Base-by-base conservation (phyloP, 2,888 invertebrate species). In the Eupithecia abbreviata region DNA sequence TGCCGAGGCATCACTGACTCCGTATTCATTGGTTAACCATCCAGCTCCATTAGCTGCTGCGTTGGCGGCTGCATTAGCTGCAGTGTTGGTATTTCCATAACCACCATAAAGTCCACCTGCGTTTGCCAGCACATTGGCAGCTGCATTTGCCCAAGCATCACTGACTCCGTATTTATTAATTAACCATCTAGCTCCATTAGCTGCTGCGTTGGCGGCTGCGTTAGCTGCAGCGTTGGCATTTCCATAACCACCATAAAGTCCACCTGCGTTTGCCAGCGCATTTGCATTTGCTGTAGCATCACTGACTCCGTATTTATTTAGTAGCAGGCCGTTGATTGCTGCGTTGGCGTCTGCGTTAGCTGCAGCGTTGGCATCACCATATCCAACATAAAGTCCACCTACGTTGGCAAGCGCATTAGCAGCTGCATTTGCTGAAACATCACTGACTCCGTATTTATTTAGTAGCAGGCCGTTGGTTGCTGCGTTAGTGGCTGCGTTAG, bases 271-370 rank as follows among this genome's bases (percentile, higher is more conserved):
- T 13, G 66, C 66, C 4, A 66, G 41, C 0, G 66, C 66, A 15
- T 42, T 66, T 4, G 42, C 66, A 15, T 42, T 58, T 4, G 68
- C 68, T 0, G 47, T 7, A 0, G 68, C 18, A 10, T 68, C 45
- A 45, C 18, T 47, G 5, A 51, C 51, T n/a, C 65, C 70, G 15
- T 55, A 12, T 58, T 3, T 18, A 58, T 58, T 58, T 58, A 58
- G 0, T 9, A 58, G 18, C 18, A 30, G 42, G 12, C 30, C 65
- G 66, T 65, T 73, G 13, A 74, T 62, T 13, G 49, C 13, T 51
- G 78, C 73, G 30, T 68, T 75, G 2, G 73, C 75, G 72, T 13
- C 68, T 3, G 72, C 62, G 3, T 71, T 76, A 30, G 73, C 67
- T 43, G 43, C 42, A 15, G 67, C 43, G 43, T 67, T 43, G 43